Conservation (phyloP, 2,797 vertebrate species). For the Sphenopsis melanotis region DNA sequence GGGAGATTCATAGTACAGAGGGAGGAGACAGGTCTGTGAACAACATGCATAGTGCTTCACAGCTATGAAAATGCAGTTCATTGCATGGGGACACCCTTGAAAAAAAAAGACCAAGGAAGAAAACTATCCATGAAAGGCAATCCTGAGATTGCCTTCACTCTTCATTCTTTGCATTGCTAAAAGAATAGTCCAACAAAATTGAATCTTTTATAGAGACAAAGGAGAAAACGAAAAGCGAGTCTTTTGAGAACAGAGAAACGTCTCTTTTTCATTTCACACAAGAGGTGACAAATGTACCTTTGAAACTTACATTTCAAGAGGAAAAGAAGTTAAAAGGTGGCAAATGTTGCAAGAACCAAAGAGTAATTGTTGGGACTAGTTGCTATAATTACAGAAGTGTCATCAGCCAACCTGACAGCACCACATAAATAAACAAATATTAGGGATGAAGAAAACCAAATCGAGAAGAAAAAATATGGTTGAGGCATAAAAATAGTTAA, state of each 20-base stretch:
- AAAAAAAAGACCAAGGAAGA: neutral
- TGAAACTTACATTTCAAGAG: neutral
- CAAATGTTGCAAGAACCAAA: neutral
- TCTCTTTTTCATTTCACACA: neutral
- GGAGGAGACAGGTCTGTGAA: neutral
- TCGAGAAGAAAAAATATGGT: fast-evolving
- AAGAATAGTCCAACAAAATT: neutral
- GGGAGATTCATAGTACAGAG: neutral
- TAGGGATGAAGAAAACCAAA: neutral
- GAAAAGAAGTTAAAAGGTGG: neutral
- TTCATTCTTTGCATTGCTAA: neutral
- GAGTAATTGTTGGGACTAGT: neutral
- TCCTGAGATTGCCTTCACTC: neutral
- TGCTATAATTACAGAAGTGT: neutral
- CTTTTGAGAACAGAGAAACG: neutral
- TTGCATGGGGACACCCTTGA: neutral
- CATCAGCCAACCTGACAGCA: neutral
- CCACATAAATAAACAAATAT: neutral
- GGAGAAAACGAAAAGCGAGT: neutral
- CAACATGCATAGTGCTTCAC: neutral
- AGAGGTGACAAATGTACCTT: neutral
- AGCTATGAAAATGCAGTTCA: neutral
- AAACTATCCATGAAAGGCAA: neutral
- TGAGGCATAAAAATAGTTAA: neutral
- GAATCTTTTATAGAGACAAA: neutral